phyloP scores from a whole-genome alignment of 2,113 vertebrate genomes.

The Cariama cristata region DNA sequence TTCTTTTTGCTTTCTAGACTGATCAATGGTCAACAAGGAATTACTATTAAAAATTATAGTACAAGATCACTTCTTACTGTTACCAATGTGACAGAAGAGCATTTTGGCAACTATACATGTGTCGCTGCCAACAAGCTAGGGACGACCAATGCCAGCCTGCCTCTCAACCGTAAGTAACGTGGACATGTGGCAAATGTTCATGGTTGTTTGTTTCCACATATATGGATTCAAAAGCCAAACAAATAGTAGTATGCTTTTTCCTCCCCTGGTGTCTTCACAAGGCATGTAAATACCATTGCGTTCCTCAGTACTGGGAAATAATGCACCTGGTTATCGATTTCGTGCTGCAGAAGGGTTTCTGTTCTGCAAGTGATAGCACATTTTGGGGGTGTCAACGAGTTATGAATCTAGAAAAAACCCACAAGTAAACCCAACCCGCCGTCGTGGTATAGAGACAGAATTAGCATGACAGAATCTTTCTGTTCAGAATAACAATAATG shows the following conservation, averaged over 20 bases:
- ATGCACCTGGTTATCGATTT: fast-evolving
- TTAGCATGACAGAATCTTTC: background rate
- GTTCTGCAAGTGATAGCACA: fast-evolving
- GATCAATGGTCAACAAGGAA: conserved; percentile 91
- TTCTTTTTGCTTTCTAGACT: conserved; percentile 84
- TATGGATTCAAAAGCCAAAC: background rate
- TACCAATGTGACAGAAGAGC: conserved; percentile 98
- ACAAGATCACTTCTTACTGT: conserved; percentile 97
- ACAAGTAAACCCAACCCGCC: background rate
- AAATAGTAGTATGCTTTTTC: fast-evolving
- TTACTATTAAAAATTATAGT: conserved; percentile 94
- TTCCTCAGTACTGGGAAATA: background rate
- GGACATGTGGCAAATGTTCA: background rate
- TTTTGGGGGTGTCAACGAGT: background rate
- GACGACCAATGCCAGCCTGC: conserved; percentile 92
- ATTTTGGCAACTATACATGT: conserved; percentile 99
- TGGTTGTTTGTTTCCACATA: background rate
- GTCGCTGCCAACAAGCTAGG: conserved; percentile 96
- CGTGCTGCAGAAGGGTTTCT: background rate
- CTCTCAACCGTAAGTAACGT: conserved; percentile 95
- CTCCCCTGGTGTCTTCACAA: background rate
- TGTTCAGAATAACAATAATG: fast-evolving
- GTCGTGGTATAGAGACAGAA: background rate
- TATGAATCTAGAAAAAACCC: background rate
- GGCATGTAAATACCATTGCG: fast-evolving